Percentiles rank a stretch among this genome's conserved stretches.
Evolutionary conservation across 1,140 invertebrate genomes (phyloP).

Genomic region (Sinonovacula constricta): DNA sequence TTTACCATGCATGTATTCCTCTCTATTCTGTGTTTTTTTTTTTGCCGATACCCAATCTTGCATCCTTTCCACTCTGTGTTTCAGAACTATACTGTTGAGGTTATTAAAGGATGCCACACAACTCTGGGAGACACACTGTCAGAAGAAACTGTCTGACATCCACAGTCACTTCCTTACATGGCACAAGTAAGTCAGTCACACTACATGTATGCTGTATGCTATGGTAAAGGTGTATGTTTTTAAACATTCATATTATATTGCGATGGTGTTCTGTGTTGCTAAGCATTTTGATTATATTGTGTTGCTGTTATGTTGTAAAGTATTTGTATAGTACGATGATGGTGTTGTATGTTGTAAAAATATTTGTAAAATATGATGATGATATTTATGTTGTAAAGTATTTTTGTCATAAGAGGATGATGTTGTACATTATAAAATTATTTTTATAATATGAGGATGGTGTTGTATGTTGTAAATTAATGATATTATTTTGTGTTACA

Average conservation of each 20-base stretch:
- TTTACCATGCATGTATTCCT: not conserved
- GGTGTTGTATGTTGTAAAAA: not conserved
- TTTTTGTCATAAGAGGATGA: too few species aligned
- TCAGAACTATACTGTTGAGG: conserved; percentile 4
- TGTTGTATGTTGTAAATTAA: too few species aligned
- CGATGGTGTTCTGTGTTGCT: not conserved
- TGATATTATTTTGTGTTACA: too few species aligned
- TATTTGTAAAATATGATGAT: not conserved
- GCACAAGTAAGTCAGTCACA: conserved; percentile 29
- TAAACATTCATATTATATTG: not conserved
- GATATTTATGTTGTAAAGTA: too few species aligned
- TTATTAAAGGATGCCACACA: conserved; percentile 8
- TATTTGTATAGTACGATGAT: not conserved
- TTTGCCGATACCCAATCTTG: not conserved
- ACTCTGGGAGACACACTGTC: conserved; percentile 31
- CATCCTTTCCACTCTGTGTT: not conserved
- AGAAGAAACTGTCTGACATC: conserved; percentile 7
- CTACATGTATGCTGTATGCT: not conserved
- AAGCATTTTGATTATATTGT: not conserved
- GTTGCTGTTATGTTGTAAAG: not conserved
- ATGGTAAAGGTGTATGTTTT: conserved; percentile 2
- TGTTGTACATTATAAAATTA: too few species aligned
- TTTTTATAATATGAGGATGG: too few species aligned
- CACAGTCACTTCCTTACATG: conserved; percentile 36
- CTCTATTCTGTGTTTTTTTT: not conserved